Percentiles rank a stretch among this genome's conserved stretches.
These are phyloP conservation scores for Trachelus iudaicus DNA, from an alignment of 2,888 invertebrate genomes.

Conservation along the genomic window DNA sequence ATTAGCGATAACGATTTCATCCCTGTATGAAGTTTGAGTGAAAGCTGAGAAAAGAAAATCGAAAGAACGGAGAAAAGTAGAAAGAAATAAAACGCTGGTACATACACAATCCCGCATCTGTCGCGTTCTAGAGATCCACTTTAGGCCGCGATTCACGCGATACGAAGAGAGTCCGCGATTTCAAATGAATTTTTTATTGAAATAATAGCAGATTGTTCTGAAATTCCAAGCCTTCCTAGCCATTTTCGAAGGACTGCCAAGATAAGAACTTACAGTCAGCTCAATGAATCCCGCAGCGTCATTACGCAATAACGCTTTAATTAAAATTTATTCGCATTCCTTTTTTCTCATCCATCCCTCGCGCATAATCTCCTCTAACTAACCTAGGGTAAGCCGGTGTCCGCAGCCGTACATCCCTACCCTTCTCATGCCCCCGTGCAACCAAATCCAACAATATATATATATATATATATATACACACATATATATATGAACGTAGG, in stretches of 20 bases:
- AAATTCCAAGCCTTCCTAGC: background rate
- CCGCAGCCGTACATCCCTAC: slow-evolving; percentile 23
- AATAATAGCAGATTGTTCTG: background rate
- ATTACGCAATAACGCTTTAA: background rate
- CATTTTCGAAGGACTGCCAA: background rate
- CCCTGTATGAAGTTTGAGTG: background rate
- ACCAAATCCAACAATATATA: background rate
- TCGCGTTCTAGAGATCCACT: background rate
- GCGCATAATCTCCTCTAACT: slow-evolving; percentile 15
- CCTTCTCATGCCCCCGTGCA: slow-evolving; percentile 20
- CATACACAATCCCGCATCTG: background rate
- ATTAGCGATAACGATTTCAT: background rate
- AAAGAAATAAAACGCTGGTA: background rate
- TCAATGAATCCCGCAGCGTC: background rate
- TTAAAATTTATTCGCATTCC: slow-evolving; percentile 10
- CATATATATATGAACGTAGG: background rate
- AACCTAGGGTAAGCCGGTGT: slow-evolving; percentile 19
- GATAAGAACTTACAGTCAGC: background rate
- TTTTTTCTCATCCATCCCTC: background rate
- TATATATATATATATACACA: background rate
- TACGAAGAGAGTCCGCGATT: background rate
- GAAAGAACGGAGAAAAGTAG: background rate
- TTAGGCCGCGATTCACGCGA: background rate
- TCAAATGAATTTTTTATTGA: background rate
- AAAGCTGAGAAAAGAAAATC: background rate